Base-by-base conservation (phyloP, 2,888 invertebrate genomes). In the Metalampra italica region DNA sequence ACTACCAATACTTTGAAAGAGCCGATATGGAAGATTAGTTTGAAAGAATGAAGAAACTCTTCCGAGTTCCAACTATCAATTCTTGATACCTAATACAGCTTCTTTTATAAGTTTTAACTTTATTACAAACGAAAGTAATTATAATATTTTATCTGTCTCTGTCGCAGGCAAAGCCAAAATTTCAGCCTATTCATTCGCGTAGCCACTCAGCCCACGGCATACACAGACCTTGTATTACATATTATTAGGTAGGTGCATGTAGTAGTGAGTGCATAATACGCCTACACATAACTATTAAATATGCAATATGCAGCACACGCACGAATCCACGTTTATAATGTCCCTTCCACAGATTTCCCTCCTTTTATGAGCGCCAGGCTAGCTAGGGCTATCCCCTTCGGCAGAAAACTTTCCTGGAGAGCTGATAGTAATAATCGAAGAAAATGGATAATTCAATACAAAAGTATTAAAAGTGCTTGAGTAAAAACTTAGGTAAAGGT, bases 191-290 rank as follows among this genome's bases (percentile, higher is more conserved):
- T n/a, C 36, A 30, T 12, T 49, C 15, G 30, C 7, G n/a, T 48
- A 39, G 15, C 49, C 45, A 15, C 7, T 3, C 44, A 39, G 15
- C 49, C 45, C 15, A 49, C 36, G 45, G 43, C 49, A 41, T 41
- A 36, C 48, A 12, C 43, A 30, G 29, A 14, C 47, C 15, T 43
- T 29, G 40, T 32, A 37, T 13, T 7, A 40, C 14, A 40, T 40
- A 4, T 8, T 36, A 22, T 7, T 29, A n/a, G n/a, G 9, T 40
- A n/a, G n/a, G 15, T 34, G 14, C 34, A 41, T 29, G 45, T 41
- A 36, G 45, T 45, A 41, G 32, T 37, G 14, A 13, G 22, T 41
- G 45, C 48, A 48, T 30, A 43, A 7, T 42, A 9, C 32, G 37
- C 41, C 13, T 45, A 39, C n/a, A 37, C 22, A 30, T 34, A n/a